Conservation (phyloP, 2,888 invertebrate species). For the Blomia tropicalis region DNA sequence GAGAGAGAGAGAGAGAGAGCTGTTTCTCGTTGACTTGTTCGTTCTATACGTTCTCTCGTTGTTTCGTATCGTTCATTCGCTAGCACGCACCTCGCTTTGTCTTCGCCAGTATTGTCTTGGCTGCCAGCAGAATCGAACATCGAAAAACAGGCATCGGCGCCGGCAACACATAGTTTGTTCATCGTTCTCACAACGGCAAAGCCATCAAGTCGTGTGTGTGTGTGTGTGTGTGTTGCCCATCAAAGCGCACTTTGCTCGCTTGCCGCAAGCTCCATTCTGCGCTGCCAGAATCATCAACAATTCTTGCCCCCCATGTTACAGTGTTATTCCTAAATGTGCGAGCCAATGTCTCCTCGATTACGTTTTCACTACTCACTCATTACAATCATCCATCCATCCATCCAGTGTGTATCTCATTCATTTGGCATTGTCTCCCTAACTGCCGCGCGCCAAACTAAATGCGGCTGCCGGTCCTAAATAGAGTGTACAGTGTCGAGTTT, state of each 20-base stretch:
- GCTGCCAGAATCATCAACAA: too few species aligned
- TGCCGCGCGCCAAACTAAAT: conserved; percentile 5
- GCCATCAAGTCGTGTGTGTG: too few species aligned
- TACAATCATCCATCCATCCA: background rate
- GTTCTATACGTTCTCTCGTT: too few species aligned
- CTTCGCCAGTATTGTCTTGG: conserved; percentile 3
- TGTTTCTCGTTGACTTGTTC: too few species aligned
- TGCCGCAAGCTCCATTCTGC: background rate
- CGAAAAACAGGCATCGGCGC: too few species aligned
- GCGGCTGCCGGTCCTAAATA: too few species aligned
- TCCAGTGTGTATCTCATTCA: background rate
- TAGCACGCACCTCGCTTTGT: background rate
- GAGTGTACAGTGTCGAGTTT: too few species aligned
- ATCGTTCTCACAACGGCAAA: background rate
- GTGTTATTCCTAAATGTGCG: background rate
- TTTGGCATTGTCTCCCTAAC: conserved; percentile 10
- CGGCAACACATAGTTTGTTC: too few species aligned
- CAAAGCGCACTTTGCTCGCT: background rate
- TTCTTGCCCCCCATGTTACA: too few species aligned
- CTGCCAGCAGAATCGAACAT: background rate
- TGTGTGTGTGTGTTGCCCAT: background rate
- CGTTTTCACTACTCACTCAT: background rate
- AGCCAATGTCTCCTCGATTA: conserved; percentile 13
- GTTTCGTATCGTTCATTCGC: too few species aligned
- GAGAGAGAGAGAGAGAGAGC: too few species aligned